Evolutionary conservation across 30 jellyfish, hydroid and myxozoan genomes (phyloP), one percentile per base, ranked within the genome.

Genomic region (Phacellophora camtschatica): DNA sequence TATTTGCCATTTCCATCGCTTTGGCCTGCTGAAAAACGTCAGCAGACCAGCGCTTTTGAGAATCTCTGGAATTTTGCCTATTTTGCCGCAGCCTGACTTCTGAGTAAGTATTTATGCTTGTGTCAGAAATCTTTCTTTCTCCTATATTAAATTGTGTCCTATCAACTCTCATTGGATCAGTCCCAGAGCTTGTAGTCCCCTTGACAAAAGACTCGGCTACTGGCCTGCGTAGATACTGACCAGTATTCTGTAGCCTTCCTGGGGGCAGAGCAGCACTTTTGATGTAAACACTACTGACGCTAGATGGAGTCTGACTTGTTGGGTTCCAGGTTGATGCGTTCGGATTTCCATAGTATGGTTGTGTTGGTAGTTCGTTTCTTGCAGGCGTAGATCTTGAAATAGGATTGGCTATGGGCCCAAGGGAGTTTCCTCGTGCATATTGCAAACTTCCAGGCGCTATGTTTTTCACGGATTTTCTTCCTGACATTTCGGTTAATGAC

Each of bases 31-130:
- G 94, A 36, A 94, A 66, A 11, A 84, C 95, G 34, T 94, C 99
- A 36, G 97, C 99, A 5, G 99, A 94, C 99, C 99, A 94, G 0
- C 97, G 93, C 19, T 88, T 87, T 64, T 82, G 96, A 35, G 94
- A 88, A 53, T 82, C 95, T 11, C 76, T 39, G 25, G 66, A 33
- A 18, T 59, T 61, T 10, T 73, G 53, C 57, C 87, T 66, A 35
- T 71, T 87, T 59, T 82, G 97, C 22, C 99, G 51, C 59, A 94
- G 76, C 16, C 93, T 74, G 2, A 90, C 98, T 50, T 87, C 97
- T 5, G 83, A 77, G 43, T 46, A 66, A 13, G 50, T 80, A 50
- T 22, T 80, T 62, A 80, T 31, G 3, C 71, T 8, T 1, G 83
- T 41, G 9, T 80, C 91, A 16, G 80, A 71, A 0, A 51, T 59